Percentiles rank a stretch among this genome's conserved stretches.
Conservation (phyloP, 2,888 invertebrate species). For the Subacronicta megacephala region DNA sequence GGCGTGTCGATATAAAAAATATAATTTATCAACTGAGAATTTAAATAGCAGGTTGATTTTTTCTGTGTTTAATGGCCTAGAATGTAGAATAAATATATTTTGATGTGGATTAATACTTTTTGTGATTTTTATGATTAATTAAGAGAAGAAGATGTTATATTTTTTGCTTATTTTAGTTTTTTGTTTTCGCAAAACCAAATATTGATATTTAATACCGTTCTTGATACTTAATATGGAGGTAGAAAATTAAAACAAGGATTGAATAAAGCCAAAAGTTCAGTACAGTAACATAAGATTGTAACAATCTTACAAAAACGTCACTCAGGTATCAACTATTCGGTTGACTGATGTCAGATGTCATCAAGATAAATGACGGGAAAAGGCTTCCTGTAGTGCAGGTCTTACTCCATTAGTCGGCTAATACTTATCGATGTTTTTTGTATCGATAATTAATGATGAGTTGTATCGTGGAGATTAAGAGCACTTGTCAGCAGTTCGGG, state of each 20-base stretch:
- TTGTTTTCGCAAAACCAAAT: not conserved
- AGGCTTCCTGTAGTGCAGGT: slow-evolving; percentile 84
- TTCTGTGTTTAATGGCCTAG: slow-evolving; percentile 28
- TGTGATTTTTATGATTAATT: slow-evolving; percentile 39
- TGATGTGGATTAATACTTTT: slow-evolving; percentile 7
- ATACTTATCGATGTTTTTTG: slow-evolving; percentile 56
- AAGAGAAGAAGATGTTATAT: not conserved
- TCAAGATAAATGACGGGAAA: slow-evolving; percentile 82
- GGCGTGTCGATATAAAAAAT: slow-evolving; percentile 62
- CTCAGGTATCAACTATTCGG: slow-evolving; percentile 69
- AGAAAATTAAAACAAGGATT: not conserved
- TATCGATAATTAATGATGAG: slow-evolving; percentile 79
- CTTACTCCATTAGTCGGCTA: slow-evolving; percentile 74
- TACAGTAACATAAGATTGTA: slow-evolving; percentile 1
- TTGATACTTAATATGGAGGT: not conserved
- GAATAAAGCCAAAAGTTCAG: not conserved
- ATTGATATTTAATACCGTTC: too few relatives aligned
- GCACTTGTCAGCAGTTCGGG: slow-evolving; percentile 59
- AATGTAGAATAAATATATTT: slow-evolving; percentile 14
- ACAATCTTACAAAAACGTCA: slow-evolving; percentile 46
- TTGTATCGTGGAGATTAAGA: slow-evolving; percentile 62
- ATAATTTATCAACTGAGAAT: slow-evolving; percentile 52
- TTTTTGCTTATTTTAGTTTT: not conserved
- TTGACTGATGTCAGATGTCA: slow-evolving; percentile 88
- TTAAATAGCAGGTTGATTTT: slow-evolving; percentile 35